These are phyloP conservation scores for Drosophila rufa DNA, from an alignment of 1,140 invertebrate genomes.

Conservation along the genomic window DNA sequence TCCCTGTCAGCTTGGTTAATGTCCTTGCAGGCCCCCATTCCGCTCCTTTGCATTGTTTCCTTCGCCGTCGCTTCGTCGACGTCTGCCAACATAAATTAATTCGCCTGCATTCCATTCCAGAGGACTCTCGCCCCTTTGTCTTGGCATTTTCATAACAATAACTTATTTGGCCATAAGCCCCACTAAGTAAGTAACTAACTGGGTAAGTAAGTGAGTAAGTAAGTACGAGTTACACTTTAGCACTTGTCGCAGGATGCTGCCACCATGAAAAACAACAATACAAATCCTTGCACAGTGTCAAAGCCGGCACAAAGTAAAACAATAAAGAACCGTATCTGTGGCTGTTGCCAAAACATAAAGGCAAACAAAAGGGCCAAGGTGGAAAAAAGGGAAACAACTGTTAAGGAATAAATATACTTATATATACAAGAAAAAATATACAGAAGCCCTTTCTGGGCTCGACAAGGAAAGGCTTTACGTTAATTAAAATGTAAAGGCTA, in stretches of 20 bases:
- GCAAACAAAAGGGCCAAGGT: constrained; percentile 14
- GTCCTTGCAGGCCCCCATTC: constrained; percentile 19
- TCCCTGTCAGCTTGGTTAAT: constrained; percentile 55
- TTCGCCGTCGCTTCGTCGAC: background rate
- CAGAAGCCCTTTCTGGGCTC: background rate
- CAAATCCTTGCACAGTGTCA: constrained; percentile 4
- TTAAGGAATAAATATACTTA: background rate
- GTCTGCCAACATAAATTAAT: constrained; percentile 51
- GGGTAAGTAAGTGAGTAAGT: constrained; percentile 63
- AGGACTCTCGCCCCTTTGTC: constrained; percentile 18
- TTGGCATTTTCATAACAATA: constrained; percentile 51
- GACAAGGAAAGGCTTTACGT: background rate
- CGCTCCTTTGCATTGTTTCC: constrained; percentile 10
- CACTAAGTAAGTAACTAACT: constrained; percentile 64
- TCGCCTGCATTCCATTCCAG: constrained; percentile 36
- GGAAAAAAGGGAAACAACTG: constrained; percentile 1
- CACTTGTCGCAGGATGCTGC: constrained; percentile 57
- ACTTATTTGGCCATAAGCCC: constrained; percentile 49
- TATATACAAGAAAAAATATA: background rate
- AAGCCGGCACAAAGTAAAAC: constrained; percentile 56
- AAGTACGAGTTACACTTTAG: constrained; percentile 39
- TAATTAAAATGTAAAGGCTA: background rate
- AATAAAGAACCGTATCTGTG: constrained; percentile 50
- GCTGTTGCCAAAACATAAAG: constrained; percentile 35
- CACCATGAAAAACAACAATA: constrained; percentile 25